These are phyloP conservation scores for Branchinecta lynchi DNA, from an alignment of 1,140 invertebrate species.

Conservation along the genomic window DNA sequence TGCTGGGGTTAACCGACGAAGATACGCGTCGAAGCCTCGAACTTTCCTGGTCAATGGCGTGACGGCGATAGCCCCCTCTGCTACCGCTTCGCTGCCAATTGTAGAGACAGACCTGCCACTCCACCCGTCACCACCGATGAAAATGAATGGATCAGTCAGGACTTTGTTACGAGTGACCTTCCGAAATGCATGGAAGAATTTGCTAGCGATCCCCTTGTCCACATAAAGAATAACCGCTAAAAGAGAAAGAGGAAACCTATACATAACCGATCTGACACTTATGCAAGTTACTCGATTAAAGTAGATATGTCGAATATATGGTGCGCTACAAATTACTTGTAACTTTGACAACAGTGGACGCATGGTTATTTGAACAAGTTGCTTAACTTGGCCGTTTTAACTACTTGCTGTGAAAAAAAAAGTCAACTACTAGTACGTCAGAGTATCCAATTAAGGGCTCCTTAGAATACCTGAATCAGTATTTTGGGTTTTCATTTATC, in stretches of 20 bases:
- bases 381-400: no score
- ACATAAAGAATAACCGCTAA: conserved; percentile 41
- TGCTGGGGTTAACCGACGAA: conserved; percentile 30
- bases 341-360: no score
- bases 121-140: conserved; percentile 42
- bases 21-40: conserved; percentile 39
- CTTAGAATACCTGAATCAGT: no score
- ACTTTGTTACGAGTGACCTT: conserved; percentile 22
- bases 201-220: conserved; percentile 34
- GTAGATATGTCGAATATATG: no score
- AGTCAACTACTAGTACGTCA: no score
- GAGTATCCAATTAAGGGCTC: no score
- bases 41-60: conserved; percentile 36
- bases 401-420: no score
- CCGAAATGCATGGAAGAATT: conserved; percentile 32
- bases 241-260: conserved; percentile 21
- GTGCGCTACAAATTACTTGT: no score
- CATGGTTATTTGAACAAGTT: no score
- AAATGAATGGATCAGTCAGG: conserved; percentile 32
- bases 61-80: conserved; percentile 40
- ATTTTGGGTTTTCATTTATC: no score
- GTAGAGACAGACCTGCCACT: conserved; percentile 30
- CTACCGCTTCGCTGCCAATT: conserved; percentile 22
- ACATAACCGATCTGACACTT: no score
- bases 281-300: no score